Percentiles rank a stretch among this genome's conserved stretches.
phyloP scores from a whole-genome alignment of 1,140 invertebrate species.

The Cataglyphis hispanica region DNA sequence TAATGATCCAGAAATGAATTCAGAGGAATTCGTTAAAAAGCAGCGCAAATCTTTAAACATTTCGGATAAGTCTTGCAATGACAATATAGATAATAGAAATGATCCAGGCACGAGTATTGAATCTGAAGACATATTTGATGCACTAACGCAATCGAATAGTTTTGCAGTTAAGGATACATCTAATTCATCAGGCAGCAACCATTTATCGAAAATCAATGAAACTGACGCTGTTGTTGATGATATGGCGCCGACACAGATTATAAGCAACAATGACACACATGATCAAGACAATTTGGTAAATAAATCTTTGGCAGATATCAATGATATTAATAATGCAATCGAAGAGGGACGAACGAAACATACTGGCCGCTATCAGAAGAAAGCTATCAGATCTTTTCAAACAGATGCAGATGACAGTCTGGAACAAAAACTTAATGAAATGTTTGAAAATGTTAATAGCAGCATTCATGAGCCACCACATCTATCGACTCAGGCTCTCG shows the following conservation, averaged over 20 bases:
- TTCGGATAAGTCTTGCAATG: neutral
- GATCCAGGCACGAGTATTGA: conserved; percentile 47
- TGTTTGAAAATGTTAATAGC: conserved; percentile 71
- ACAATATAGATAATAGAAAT: conserved; percentile 20
- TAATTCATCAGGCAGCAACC: neutral
- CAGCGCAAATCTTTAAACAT: neutral
- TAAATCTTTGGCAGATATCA: neutral
- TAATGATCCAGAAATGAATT: conserved; percentile 62
- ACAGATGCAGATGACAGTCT: conserved; percentile 73
- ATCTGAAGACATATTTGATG: conserved; percentile 71
- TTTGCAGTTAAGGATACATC: neutral
- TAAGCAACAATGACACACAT: neutral
- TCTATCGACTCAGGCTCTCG: conserved; percentile 76
- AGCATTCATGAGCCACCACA: conserved; percentile 50
- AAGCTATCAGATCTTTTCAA: neutral
- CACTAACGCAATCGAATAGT: conserved; percentile 65
- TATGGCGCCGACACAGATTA: conserved; percentile 7
- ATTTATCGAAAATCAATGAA: neutral
- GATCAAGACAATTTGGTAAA: neutral
- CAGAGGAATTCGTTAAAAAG: conserved; percentile 59
- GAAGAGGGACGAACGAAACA: conserved; percentile 13
- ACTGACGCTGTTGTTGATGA: neutral
- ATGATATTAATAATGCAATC: conserved; percentile 31
- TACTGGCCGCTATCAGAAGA: neutral
- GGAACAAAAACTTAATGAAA: conserved; percentile 74